Evolutionary conservation across 2,797 vertebrate species (phyloP).

Genomic region (Chiloscyllium punctatum): DNA sequence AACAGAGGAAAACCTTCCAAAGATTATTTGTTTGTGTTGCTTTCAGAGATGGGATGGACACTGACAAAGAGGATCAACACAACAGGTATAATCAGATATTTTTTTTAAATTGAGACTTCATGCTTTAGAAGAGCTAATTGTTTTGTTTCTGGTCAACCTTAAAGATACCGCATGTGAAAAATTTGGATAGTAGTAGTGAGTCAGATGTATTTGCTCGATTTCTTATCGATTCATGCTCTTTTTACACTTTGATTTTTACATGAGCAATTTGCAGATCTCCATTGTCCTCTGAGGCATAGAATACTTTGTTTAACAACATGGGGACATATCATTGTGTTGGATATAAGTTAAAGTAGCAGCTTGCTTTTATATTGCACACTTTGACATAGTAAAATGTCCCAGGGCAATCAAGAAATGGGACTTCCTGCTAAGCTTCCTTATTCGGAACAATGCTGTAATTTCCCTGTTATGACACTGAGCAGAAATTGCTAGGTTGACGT

Average conservation of each 20-base stretch:
- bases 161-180: constrained; percentile 47
- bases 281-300: neutral
- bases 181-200: neutral
- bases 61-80: constrained; percentile 88
- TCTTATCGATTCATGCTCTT: too few relatives aligned
- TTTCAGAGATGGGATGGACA: constrained; percentile 88
- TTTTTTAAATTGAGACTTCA: neutral
- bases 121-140: constrained; percentile 19
- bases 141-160: constrained; percentile 41
- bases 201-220: neutral
- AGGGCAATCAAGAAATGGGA: too few relatives aligned
- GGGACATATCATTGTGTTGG: neutral
- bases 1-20: neutral
- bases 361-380: neutral
- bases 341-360: neutral
- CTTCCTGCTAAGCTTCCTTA: too few relatives aligned
- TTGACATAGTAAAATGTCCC: neutral
- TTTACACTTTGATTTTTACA: too few relatives aligned
- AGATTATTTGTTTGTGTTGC: constrained; percentile 46
- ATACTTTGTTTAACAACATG: neutral
- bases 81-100: constrained; percentile 69
- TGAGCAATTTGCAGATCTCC: neutral
- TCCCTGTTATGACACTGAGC: too few relatives aligned
- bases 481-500: too few relatives aligned
- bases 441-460: too few relatives aligned